A percentile compares a stretch with the other conserved stretches of the same genome.
phyloP scores from a whole-genome alignment of 2,888 invertebrate species.

The Allophyes oxyacanthae region DNA sequence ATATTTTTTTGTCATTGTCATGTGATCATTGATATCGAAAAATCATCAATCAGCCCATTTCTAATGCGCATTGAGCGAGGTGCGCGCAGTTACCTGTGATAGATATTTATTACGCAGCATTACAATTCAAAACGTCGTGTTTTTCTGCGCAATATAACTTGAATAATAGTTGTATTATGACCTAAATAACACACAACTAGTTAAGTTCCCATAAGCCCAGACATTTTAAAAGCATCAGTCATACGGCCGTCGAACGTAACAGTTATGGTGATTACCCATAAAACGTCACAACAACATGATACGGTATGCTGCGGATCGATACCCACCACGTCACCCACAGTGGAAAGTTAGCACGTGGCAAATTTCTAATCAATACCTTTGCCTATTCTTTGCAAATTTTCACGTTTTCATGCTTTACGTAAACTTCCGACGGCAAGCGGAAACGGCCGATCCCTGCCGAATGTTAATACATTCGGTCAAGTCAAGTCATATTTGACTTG shows the following conservation, averaged over 20 bases:
- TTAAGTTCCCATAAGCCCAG: constrained; percentile 12
- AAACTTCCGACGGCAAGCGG: constrained; percentile 10
- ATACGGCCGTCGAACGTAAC: constrained; percentile 21
- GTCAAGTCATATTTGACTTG: too few species aligned
- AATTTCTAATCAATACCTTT: constrained; percentile 4
- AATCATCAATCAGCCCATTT: too few species aligned
- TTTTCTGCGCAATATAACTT: too few species aligned
- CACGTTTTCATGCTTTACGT: constrained; percentile 16
- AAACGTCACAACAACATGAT: constrained; percentile 20
- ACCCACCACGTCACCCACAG: constrained; percentile 19
- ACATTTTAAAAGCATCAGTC: constrained; percentile 11
- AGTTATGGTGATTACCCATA: constrained; percentile 29
- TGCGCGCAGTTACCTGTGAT: too few species aligned
- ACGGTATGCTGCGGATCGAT: constrained; percentile 34
- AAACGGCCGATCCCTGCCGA: neutral
- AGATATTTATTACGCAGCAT: too few species aligned
- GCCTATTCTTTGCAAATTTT: constrained; percentile 10
- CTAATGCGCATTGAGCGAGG: too few species aligned
- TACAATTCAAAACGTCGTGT: too few species aligned
- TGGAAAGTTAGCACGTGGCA: constrained; percentile 9
- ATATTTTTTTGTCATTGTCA: too few species aligned
- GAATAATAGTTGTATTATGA: too few species aligned
- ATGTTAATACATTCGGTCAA: too few species aligned
- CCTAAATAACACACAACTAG: constrained; percentile 12
- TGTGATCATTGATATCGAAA: too few species aligned